Percentiles rank a stretch among this genome's conserved stretches.
Evolutionary conservation across 2,797 vertebrate species (phyloP).

Genomic region (Gadopsis bispinosus): DNA sequence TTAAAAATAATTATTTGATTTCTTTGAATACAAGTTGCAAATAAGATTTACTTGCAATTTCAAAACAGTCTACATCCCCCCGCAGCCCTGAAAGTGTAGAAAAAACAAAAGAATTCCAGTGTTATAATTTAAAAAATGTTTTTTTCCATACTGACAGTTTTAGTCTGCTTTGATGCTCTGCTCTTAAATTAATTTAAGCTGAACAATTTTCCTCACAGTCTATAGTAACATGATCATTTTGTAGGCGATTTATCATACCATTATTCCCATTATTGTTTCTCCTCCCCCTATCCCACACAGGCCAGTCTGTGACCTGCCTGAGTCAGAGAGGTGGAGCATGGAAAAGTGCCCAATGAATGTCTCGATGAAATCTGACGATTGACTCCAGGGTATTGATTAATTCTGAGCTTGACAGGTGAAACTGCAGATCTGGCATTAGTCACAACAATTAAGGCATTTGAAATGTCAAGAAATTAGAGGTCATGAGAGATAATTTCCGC

Average conservation of each 20-base stretch:
- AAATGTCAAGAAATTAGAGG: slow-evolving; percentile 96
- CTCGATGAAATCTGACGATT: slow-evolving; percentile 83
- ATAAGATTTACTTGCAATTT: background rate
- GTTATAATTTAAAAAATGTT: background rate
- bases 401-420: slow-evolving; percentile 90
- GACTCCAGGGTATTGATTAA: slow-evolving; percentile 90
- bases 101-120: background rate
- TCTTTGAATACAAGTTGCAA: slow-evolving; percentile 2
- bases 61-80: background rate
- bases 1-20: slow-evolving; percentile 15
- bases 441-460: slow-evolving; percentile 92
- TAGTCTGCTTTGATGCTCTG: background rate
- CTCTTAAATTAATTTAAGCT: background rate
- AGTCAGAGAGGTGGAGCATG: slow-evolving; percentile 63
- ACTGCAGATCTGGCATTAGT: slow-evolving; percentile 88
- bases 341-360: slow-evolving; percentile 62
- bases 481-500: slow-evolving; percentile 90
- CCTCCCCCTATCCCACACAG: background rate
- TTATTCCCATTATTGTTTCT: slow-evolving; percentile 8
- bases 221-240: background rate
- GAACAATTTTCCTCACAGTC: background rate
- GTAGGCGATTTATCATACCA: background rate
- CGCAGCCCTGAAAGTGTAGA: background rate
- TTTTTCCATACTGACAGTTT: background rate
- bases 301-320: slow-evolving; percentile 22